Conservation (phyloP, 2,888 invertebrate genomes). For the Liposcelis brunnea region DNA sequence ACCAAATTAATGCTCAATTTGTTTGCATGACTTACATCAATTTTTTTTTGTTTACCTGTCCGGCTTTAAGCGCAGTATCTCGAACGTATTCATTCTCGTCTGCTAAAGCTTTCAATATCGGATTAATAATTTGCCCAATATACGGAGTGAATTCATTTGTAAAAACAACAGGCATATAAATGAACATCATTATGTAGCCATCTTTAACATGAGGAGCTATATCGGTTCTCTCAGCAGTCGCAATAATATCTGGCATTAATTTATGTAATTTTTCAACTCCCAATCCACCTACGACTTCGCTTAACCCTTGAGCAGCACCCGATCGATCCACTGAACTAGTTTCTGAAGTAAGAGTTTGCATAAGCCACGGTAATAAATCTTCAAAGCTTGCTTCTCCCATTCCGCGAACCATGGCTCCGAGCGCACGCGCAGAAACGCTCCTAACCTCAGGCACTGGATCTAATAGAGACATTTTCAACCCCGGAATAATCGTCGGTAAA, state of each 20-base stretch:
- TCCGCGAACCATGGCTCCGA: slow-evolving; percentile 94
- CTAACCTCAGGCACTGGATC: slow-evolving; percentile 98
- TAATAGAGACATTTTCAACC: slow-evolving; percentile 81
- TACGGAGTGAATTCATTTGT: slow-evolving; percentile 90
- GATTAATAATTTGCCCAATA: slow-evolving; percentile 91
- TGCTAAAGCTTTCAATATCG: slow-evolving; percentile 89
- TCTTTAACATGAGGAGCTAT: slow-evolving; percentile 95
- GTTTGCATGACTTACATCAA: no score
- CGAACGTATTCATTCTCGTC: slow-evolving; percentile 98
- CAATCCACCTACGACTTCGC: slow-evolving; percentile 91
- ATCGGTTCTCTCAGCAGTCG: slow-evolving; percentile 80
- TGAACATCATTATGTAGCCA: slow-evolving; percentile 99
- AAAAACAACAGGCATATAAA: slow-evolving; percentile 96
- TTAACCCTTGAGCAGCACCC: slow-evolving; percentile 92
- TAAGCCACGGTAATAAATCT: slow-evolving; percentile 93
- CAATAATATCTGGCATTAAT: slow-evolving; percentile 94
- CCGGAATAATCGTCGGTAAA: slow-evolving; percentile 89
- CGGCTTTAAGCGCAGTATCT: slow-evolving; percentile 91
- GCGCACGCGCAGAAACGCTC: slow-evolving; percentile 85
- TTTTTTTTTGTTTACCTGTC: slow-evolving; percentile 29
- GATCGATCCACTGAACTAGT: slow-evolving; percentile 87
- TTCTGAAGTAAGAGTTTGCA: slow-evolving; percentile 93
- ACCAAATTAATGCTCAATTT: no score
- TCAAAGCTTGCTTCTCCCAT: slow-evolving; percentile 95
- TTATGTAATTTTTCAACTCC: slow-evolving; percentile 89